Evolutionary conservation across 2,888 invertebrate genomes (phyloP).

Genomic region (Mesorhabditis sp.): DNA sequence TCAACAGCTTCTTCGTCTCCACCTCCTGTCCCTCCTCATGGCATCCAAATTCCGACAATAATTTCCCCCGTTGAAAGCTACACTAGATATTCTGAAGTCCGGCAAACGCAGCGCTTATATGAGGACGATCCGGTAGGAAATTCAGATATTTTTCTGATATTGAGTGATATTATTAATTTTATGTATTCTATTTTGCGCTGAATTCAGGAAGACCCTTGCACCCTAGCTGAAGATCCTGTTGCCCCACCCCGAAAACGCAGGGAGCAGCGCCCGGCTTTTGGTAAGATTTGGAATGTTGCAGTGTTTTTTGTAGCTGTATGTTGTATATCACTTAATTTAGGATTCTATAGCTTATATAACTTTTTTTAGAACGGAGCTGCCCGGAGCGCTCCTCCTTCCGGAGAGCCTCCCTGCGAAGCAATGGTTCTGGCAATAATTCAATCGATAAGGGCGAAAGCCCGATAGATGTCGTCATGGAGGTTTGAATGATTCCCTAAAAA

Average conservation of each 20-base stretch:
- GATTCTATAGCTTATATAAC: too few relatives aligned
- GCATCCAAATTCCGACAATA: background rate
- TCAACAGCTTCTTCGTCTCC: background rate
- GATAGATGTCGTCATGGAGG: constrained; percentile 3
- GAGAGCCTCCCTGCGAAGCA: background rate
- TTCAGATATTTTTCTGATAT: background rate
- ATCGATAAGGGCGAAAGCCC: background rate
- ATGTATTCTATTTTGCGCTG: background rate
- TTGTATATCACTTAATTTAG: too few relatives aligned
- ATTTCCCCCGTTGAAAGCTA: background rate
- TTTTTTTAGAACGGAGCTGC: background rate
- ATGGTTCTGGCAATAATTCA: background rate
- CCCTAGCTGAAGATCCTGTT: background rate
- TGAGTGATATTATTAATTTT: background rate
- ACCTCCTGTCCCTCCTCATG: constrained; percentile 1
- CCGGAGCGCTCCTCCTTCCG: background rate
- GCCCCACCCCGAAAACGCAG: background rate
- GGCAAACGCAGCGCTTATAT: background rate
- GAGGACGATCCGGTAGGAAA: constrained; percentile 3
- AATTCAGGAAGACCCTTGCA: background rate
- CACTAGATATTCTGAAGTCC: background rate
- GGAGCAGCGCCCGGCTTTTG: background rate
- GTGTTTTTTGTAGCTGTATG: too few relatives aligned
- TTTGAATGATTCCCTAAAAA: background rate
- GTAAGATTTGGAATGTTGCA: too few relatives aligned